These are phyloP conservation scores for Nematostella vectensis DNA, from an alignment of 92 coral and sea anemone species.

Conservation along the genomic window DNA sequence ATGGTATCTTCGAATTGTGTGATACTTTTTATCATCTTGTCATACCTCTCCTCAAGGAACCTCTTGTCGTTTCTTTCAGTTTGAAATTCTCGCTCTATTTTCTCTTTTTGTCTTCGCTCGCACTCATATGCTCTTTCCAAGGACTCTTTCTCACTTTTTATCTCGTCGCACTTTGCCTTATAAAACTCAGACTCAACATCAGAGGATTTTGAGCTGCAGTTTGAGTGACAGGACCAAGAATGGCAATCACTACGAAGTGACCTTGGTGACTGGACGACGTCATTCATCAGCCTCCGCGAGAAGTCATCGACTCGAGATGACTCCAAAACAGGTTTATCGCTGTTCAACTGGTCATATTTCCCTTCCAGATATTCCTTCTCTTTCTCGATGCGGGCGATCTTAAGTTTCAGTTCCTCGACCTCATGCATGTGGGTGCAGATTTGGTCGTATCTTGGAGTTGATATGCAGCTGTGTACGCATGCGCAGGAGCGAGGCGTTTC, in stretches of 20 bases:
- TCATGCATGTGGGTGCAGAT: conserved; percentile 42
- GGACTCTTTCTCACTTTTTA: conserved; percentile 60
- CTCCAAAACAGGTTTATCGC: conserved; percentile 22
- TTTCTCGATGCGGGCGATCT: conserved; percentile 46
- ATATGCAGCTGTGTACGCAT: conserved; percentile 8
- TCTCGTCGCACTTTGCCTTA: conserved; percentile 68
- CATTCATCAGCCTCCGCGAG: not conserved
- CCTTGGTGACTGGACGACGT: conserved; percentile 10
- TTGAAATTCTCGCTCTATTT: conserved; percentile 54
- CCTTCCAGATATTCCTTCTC: conserved; percentile 63
- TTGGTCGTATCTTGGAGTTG: conserved; percentile 26
- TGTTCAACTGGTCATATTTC: conserved; percentile 52
- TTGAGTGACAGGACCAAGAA: conserved; percentile 5
- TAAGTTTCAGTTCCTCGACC: conserved; percentile 55
- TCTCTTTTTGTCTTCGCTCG: conserved; percentile 64
- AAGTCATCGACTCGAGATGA: conserved; percentile 6
- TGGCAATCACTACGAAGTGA: conserved; percentile 13
- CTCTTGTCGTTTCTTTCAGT: conserved; percentile 50
- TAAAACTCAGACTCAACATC: conserved; percentile 50
- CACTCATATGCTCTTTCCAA: conserved; percentile 58
- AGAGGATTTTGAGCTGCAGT: not conserved
- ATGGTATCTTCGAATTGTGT: conserved; percentile 67
- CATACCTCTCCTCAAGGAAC: conserved; percentile 54
- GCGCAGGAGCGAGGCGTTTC: conserved; percentile 2
- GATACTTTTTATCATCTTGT: conserved; percentile 39